Evolutionary conservation across 2,113 vertebrate genomes (phyloP), one percentile per base, ranked within the genome.

Genomic region (Gambusia holbrooki): DNA sequence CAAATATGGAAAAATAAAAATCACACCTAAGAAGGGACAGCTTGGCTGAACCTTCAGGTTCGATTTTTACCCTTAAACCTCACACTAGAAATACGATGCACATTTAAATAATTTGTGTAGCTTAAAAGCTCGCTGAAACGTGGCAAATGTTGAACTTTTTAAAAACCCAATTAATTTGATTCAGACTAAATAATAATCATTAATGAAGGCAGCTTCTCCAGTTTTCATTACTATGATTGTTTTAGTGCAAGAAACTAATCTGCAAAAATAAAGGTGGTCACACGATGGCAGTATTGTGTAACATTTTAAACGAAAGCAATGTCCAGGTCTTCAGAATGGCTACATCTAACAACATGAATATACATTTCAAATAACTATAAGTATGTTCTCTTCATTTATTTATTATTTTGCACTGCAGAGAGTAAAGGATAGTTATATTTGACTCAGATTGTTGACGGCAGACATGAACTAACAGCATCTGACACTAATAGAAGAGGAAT

Each of bases 251-350:
- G 42, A 45, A 45, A 45, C 1, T 7, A 58, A 58, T 9, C 51
- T n/a, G 51, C 51, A 10, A 58, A 58, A n/a, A n/a, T 25, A 25
- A 25, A 25, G 69, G 28, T 65, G 32, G 27, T 72, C 88, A 81
- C 66, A 19, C 67, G 73, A 70, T 83, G 79, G 81, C 74, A 77
- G 65, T 67, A 63, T 61, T 62, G 61, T 70, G 12, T 64, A n/a
- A 37, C 33, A 1, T 65, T 33, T 25, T 8, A 74, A 69, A 66
- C 28, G 42, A 15, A n/a, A 58, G 22, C 51, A 62, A 51, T 27
- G 13, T 10, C 19, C 22, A 54, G 40, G 30, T 27, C 29, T 69
- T 68, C 37, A 45, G 27, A 11, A 66, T 69, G 19, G 33, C 9
- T 64, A 15, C 37, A 42, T 32, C 19, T 6, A 5, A 40, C 42